phyloP scores from a whole-genome alignment of 2,888 invertebrate genomes.

The Zootermopsis nevadensis region DNA sequence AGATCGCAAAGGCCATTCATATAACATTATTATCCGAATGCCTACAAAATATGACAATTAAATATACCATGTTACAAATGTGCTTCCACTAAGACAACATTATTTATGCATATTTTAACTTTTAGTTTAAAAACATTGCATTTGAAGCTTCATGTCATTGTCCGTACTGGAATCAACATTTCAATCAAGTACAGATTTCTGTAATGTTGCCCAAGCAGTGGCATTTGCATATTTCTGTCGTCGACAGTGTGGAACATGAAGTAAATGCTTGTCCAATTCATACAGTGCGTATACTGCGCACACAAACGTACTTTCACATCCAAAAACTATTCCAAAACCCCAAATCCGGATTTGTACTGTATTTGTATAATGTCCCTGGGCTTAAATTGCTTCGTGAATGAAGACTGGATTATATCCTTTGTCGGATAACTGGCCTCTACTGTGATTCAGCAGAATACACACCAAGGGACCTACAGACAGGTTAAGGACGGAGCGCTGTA shows the following conservation, averaged over 20 bases:
- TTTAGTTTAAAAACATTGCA: no score
- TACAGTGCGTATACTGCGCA: background rate
- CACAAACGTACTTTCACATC: background rate
- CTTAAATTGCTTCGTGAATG: background rate
- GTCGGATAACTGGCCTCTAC: background rate
- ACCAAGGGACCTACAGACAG: background rate
- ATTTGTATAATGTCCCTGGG: background rate
- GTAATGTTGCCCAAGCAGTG: background rate
- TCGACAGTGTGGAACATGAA: background rate
- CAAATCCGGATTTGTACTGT: background rate
- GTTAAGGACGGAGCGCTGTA: background rate
- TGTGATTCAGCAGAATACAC: background rate
- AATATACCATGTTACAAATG: no score
- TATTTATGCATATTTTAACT: no score
- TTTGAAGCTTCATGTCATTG: no score
- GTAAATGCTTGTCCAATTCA: background rate
- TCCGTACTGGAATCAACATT: no score
- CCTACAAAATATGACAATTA: no score
- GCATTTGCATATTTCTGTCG: background rate
- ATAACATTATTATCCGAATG: no score
- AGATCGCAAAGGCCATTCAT: no score
- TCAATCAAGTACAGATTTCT: no score
- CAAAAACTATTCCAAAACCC: background rate
- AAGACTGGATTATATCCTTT: background rate
- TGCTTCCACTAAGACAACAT: no score